phyloP scores from a whole-genome alignment of 2,113 vertebrate species.

The Crotalus viridis region DNA sequence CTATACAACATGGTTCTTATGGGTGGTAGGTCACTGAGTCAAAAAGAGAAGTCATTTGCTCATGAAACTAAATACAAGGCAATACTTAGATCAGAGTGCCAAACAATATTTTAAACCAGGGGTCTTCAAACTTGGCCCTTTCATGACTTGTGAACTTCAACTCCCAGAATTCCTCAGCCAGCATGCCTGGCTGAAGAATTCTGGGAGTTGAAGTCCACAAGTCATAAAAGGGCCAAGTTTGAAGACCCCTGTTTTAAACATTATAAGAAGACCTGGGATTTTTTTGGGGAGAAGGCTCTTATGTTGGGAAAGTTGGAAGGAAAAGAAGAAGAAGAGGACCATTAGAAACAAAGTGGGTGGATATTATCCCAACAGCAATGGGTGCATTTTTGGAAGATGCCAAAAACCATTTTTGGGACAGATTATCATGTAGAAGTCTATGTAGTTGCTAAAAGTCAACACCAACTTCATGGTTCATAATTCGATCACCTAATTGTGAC shows the following conservation, averaged over 20 bases:
- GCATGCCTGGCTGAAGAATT: too few species aligned
- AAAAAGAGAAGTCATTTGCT: neutral
- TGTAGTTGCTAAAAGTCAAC: neutral
- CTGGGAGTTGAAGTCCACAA: too few species aligned
- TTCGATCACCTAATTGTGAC: neutral
- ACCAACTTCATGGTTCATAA: neutral
- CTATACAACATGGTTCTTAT: neutral
- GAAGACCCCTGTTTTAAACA: too few species aligned
- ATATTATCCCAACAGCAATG: neutral
- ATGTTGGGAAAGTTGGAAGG: neutral
- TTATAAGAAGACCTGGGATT: neutral
- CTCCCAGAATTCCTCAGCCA: too few species aligned
- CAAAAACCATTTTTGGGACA: neutral
- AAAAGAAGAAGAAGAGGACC: neutral
- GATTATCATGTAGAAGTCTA: neutral
- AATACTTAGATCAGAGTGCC: neutral
- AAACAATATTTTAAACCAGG: neutral
- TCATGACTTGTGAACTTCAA: too few species aligned
- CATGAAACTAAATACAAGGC: neutral
- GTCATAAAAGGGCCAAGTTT: too few species aligned
- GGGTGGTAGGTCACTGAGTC: neutral
- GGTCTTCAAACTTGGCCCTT: too few species aligned
- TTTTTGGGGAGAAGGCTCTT: neutral
- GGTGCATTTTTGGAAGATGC: neutral
- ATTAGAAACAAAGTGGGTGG: neutral